Conservation (phyloP, 2,797 vertebrate genomes). For the Dermochelys coriacea region DNA sequence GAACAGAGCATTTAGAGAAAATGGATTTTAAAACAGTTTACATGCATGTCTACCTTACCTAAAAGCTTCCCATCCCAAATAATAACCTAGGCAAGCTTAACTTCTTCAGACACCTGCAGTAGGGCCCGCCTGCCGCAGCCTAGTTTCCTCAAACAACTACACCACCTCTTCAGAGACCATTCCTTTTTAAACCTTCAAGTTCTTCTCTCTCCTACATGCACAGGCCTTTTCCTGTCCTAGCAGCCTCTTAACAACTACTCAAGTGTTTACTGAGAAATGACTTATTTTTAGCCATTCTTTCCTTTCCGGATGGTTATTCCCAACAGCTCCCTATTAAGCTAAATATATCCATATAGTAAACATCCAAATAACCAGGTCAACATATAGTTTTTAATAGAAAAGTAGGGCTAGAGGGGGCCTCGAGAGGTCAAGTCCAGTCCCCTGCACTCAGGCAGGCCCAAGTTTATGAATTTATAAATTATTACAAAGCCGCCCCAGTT, state of each 20-base stretch:
- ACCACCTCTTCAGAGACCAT: not conserved
- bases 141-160: not conserved
- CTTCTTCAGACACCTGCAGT: not conserved
- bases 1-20: not conserved
- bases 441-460: not conserved
- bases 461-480: not conserved
- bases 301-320: not conserved
- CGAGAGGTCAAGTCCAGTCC: not conserved
- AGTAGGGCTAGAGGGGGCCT: not conserved
- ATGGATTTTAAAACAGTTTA: not conserved
- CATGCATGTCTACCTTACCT: not conserved
- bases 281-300: not conserved
- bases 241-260: not conserved
- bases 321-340: not conserved
- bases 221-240: not conserved
- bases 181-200: not conserved
- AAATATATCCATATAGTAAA: not conserved
- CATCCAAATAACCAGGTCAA: conserved; percentile 1
- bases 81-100: not conserved
- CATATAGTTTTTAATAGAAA: not conserved
- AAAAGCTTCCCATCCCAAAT: not conserved
- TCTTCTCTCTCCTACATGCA: not conserved
- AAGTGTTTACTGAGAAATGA: not conserved
- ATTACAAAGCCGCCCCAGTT: conserved; percentile 18
- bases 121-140: not conserved